These are phyloP conservation scores for Dinocampus coccinellae DNA, from an alignment of 2,888 invertebrate genomes.

Conservation along the genomic window DNA sequence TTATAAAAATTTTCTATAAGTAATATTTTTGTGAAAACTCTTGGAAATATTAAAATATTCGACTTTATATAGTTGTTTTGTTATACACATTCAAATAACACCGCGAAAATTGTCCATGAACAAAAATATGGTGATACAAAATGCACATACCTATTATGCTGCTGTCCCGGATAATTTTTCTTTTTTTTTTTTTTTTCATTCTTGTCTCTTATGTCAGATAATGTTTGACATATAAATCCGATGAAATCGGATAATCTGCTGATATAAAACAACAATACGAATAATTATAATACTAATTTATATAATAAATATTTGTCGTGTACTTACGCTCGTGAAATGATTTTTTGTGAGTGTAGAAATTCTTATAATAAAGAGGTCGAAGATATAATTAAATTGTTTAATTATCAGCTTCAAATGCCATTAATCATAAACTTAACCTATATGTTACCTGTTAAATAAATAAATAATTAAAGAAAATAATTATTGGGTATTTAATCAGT, in stretches of 20 bases:
- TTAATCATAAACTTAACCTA: background rate
- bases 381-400: background rate
- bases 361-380: background rate
- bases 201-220: background rate
- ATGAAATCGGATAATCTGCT: background rate
- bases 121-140: background rate
- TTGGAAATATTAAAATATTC: background rate
- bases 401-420: background rate
- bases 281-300: background rate
- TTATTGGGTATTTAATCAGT: background rate
- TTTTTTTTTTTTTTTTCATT: background rate
- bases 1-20: no score
- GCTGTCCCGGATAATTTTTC: slow-evolving; percentile 1
- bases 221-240: background rate
- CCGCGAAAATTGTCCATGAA: background rate
- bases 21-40: no score
- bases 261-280: background rate
- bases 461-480: background rate
- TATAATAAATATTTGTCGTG: no score
- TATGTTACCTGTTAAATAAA: slow-evolving; percentile 5
- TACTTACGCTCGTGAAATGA: background rate
- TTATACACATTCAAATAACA: background rate
- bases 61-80: no score
- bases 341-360: background rate
- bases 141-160: background rate